Evolutionary conservation across 2,888 invertebrate species (phyloP), one percentile per base, ranked within the genome.

Genomic region (Tuta absoluta): DNA sequence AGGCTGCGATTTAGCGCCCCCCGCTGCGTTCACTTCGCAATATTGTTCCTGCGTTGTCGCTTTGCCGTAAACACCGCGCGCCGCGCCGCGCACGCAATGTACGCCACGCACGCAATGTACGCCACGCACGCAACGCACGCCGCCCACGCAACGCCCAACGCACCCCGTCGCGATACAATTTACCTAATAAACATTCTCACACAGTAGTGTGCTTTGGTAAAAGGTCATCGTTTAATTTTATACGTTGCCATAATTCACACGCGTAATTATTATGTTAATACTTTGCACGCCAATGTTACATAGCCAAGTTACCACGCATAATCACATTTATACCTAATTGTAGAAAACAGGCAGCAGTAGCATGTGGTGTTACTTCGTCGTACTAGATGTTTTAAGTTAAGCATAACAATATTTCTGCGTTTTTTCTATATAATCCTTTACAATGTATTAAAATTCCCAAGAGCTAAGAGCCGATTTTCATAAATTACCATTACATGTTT

Each of bases 1-100:
- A 33, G 63, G 8, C 49, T 21, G 63, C 37, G 63, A 66, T 62
- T 63, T 64, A 64, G 64, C 45, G 61, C 56, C 5, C 33, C 62
- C 38, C 59, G 51, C 33, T 11, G 53, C 56, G 21, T 17, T 14
- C 59, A 41, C 59, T 59, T 59, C 59, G 41, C 41, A 41, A 59
- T 59, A 56, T 56, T 56, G 56, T 56, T 56, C 56, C 33, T 56
- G 56, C 51, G 51, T 56, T 33, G 56, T 56, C 56, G 56, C 24
- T 56, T 33, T 33, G 24, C 19, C 17, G 17, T 8, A n/a, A 17
- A 14, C 17, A n/a, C n/a, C 14, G n/a, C 48, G 48, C n/a, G n/a
- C n/a, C 48, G 14, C 48, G 48, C 53, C 53, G 2, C 53, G 51
- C 21, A 10, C n/a, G n/a, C n/a, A n/a, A n/a, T n/a, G n/a, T n/a